Evolutionary conservation across 2,113 vertebrate species (phyloP), one percentile per base, ranked within the genome.

Genomic region (Hyaena hyaena): DNA sequence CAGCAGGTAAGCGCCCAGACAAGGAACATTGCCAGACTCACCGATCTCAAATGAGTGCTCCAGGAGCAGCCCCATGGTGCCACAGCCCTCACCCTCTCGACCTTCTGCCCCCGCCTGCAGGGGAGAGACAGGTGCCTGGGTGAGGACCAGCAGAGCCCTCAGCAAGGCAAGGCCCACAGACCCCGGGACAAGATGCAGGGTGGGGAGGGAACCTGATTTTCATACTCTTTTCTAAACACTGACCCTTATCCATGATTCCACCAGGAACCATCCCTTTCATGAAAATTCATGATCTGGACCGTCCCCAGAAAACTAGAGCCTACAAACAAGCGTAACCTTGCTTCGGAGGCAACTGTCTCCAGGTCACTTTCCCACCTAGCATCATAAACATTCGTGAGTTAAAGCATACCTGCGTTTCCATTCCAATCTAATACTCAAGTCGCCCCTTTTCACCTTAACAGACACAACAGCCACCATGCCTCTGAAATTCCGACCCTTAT

Each of bases 11-110:
- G 10, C 1, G 21, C 12, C 7, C 4, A 50, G 11, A 14, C 0
- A 1, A n/a, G 28, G 7, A 45, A 61, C 7, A 7, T 3, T 4
- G 17, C 2, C 1, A 24, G 35, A 93, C 99, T 99, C 82, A 99
- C 99, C 99, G 2, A 99, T 98, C 98, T 99, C 99, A 98, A 99
- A 99, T 0, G 99, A 99, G 95, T 99, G 99, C 81, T 99, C 99
- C n/a, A 99, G 97, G 21, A 99, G 98, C 43, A 99, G 97, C 0
- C 80, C 97, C 48, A 99, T 98, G 1, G 99, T 98, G 1, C 99
- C 99, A 24, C 98, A 98, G 28, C 98, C 96, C 23, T 99, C 99
- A 0, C 98, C 89, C 39, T 99, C 99, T 87, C 99, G 88, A 0
- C 88, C 89, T 58, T 99, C 99, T 0, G 17, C 73, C 12, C 98